Percentiles rank a stretch among this genome's conserved stretches.
phyloP scores from a whole-genome alignment of 2,113 vertebrate genomes.

The Petrocephalus zakoni region DNA sequence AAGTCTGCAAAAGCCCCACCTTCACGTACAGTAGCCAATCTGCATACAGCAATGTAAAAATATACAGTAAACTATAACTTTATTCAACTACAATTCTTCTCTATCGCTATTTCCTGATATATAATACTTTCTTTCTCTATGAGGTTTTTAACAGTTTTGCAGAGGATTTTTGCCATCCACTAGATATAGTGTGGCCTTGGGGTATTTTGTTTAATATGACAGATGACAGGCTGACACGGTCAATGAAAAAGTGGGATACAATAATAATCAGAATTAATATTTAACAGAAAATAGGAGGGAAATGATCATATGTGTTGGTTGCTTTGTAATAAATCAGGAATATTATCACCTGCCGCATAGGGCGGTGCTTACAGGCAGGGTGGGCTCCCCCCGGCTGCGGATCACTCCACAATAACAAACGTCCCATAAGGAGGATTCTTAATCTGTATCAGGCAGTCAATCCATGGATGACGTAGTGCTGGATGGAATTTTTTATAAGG shows the following conservation, averaged over 20 bases:
- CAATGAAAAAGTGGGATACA: not conserved
- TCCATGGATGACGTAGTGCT: not conserved
- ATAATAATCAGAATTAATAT: not conserved
- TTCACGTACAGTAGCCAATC: not conserved
- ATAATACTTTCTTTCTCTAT: not conserved
- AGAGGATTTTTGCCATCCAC: not conserved
- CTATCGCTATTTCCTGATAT: not conserved
- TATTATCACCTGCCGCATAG: not conserved
- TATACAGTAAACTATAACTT: not conserved
- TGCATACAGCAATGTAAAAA: not conserved
- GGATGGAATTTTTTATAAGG: too few relatives aligned
- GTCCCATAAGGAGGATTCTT: not conserved
- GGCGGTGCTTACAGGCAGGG: not conserved
- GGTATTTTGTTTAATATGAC: not conserved
- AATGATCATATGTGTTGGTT: not conserved
- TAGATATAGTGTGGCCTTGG: not conserved
- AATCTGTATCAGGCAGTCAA: not conserved
- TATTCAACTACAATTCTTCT: not conserved
- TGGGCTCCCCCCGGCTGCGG: not conserved
- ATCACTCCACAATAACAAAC: not conserved
- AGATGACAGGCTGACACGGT: not conserved
- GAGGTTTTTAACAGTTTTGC: not conserved
- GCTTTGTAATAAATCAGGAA: not conserved
- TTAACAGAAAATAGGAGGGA: not conserved
- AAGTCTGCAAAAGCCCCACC: not conserved